Evolutionary conservation across 2,797 vertebrate species (phyloP), one percentile per base, ranked within the genome.

Genomic region (Pseudopleuronectes americanus): DNA sequence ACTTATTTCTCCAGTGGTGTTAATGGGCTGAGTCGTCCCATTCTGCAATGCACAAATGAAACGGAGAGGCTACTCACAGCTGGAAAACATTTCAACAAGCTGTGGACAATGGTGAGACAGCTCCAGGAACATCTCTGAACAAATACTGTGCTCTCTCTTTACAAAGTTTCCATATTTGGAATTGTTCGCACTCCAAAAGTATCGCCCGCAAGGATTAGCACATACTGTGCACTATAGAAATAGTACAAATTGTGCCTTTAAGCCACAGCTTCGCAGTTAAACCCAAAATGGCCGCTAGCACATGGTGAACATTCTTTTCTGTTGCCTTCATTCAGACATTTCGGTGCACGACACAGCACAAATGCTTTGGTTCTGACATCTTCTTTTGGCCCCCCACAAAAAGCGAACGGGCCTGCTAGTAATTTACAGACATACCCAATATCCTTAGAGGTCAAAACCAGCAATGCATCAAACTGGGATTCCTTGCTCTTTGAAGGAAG

Each of bases 341-440:
- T 73, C 71, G 73, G 68, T 38, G 45, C 26, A 51, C 26, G 48
- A 21, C 43, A 49, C 31, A n/a, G 7, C 63, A 85, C 66, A 67
- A 77, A 83, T 87, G 54, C 83, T 86, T 75, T 75, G 71, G 38
- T 75, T 79, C 68, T 86, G 69, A 86, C 81, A 82, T 80, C 47
- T 61, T 83, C 74, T 74, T 71, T 61, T 64, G 60, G 52, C 63
- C 62, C 38, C 36, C 17, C 16, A 47, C 54, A 36, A 64, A 77
- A 60, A 21, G 13, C 13, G 4, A 49, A 69, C 65, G 26, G 66
- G 78, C 83, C 90, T 89, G 91, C 76, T 87, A 86, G 89, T 90
- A 74, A 92, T 90, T 91, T 87, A 81, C 79, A 74, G 66, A 56
- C 33, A 26, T 45, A 92, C 88, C 73, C 83, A 74, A 68, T 0